Evolutionary conservation across 2,113 vertebrate species (phyloP), one percentile per base, ranked within the genome.

Genomic region (Origma solitaria): DNA sequence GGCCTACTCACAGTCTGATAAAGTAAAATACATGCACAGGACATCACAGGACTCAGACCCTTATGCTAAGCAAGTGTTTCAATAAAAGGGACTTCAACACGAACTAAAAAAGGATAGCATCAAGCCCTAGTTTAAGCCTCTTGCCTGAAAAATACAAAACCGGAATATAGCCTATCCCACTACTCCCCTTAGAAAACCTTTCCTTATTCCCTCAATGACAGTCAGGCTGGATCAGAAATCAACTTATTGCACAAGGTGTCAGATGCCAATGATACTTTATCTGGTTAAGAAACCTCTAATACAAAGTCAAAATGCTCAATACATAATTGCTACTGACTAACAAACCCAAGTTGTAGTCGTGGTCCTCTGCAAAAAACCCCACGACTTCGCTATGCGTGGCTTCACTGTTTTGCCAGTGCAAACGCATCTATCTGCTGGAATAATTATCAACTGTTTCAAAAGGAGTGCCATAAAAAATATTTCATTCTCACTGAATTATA

Each of bases 81-180:
- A 91, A 14, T 47, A 56, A 23, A 85, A 90, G 27, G 23, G 31
- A 87, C 31, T 65, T 73, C 18, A 89, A 62, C 23, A 57, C 12
- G 71, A 84, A 40, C 5, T n/a, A 30, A 75, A 83, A 83, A 24
- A 50, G 9, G 4, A 11, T 31, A 10, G 25, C 40, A 17, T 80
- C 35, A 86, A 81, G 40, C 31, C 9, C 4, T 4, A 64, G 23
- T 38, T 84, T 60, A 89, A 35, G 20, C 20, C 64, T 53, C 50
- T 40, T 90, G 24, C 10, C 15, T 44, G 15, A 56, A 28, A 75
- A 87, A 57, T 19, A 81, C 20, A 76, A 33, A 92, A 89, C 25
- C 1, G 1, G 35, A 89, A 80, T 42, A 50, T 3, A n/a, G 1
- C 4, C 22, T 25, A 56, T 8, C 14, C 15, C 1, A 0, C 11